Conservation (phyloP, 2,797 vertebrate genomes). For the Naso thynnoides region DNA sequence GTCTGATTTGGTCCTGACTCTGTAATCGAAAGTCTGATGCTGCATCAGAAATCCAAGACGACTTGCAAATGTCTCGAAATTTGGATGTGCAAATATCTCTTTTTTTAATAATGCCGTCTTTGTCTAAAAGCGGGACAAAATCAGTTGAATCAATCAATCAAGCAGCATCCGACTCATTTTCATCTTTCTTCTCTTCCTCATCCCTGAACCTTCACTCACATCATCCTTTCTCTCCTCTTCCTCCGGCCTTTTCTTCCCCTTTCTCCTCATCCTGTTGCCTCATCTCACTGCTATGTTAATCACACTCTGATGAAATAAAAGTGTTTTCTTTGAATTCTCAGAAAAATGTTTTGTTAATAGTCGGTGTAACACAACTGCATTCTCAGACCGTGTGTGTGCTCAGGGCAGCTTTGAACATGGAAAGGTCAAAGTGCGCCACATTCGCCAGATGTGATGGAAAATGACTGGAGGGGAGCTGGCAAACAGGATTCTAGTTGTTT, state of each 20-base stretch:
- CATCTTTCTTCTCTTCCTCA: not conserved
- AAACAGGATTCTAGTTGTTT: slow-evolving; percentile 66
- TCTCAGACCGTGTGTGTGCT: slow-evolving; percentile 5
- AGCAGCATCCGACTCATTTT: too few relatives aligned
- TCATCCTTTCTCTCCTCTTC: not conserved
- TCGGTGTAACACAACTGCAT: not conserved
- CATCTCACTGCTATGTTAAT: slow-evolving; percentile 30
- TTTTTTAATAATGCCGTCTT: not conserved
- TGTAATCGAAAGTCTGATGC: slow-evolving; percentile 1
- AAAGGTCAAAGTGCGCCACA: slow-evolving; percentile 61
- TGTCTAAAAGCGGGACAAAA: not conserved
- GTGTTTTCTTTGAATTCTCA: not conserved
- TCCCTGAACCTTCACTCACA: not conserved
- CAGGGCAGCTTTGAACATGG: slow-evolving; percentile 55
- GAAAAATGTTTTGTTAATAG: slow-evolving; percentile 24
- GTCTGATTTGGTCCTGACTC: not conserved
- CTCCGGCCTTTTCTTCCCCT: not conserved
- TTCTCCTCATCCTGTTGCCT: slow-evolving; percentile 20
- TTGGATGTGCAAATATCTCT: too few relatives aligned
- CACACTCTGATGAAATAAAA: slow-evolving; percentile 20
- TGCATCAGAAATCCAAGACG: too few relatives aligned
- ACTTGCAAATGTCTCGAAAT: too few relatives aligned
- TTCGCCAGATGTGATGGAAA: slow-evolving; percentile 76
- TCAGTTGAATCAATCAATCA: not conserved
- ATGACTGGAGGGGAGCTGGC: slow-evolving; percentile 63